Base-by-base conservation (phyloP, 1,140 invertebrate genomes). In the Antheraea pernyi region DNA sequence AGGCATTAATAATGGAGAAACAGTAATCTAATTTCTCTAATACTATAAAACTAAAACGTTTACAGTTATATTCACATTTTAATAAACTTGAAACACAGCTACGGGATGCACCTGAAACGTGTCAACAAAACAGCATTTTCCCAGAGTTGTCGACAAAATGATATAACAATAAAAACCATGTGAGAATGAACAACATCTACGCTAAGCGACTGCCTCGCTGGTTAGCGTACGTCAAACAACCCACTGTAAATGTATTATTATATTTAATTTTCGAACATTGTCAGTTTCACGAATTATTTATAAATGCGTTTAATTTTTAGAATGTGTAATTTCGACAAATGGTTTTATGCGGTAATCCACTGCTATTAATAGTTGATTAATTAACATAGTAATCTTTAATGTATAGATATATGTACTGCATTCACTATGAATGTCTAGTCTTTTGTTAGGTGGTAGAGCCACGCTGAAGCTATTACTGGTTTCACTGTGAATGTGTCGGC, bases 161-260 rank as follows among this genome's bases (percentile, higher is more conserved):
- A 74, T 69, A 75, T 68, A 70, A 76, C 63, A 71, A 74, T 70
- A 76, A 69, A 75, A 67, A 59, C 36, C 18, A 65, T 39, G 68
- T 67, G 59, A 77, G 66, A 67, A 37, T 60, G 67, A 60, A 69
- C 65, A 65, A 71, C 64, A 67, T 67, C 59, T 18, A 60, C 65
- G 66, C 58, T 62, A 72, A 67, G 66, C 53, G 69, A 37, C 36
- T 67, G 18, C 30, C 13, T 60, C 19, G 60, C 22, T 39, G 18
- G 70, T 71, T 46, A 65, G 70, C 65, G 65, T 58, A 67, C 42
- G 61, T 53, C 46, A 53, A 53, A 53, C 46, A 53, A 53, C 46
- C 46, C 46, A 53, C 46, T 16, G 46, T 13, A 53, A 6, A 53
- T 9, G 16, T 16, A 53, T 11, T 42, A 10, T 53, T 53, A 53